A percentile compares a stretch with the other conserved stretches of the same genome.
These are phyloP conservation scores for Porites rus DNA, from an alignment of 92 coral and sea anemone species.

Conservation along the genomic window DNA sequence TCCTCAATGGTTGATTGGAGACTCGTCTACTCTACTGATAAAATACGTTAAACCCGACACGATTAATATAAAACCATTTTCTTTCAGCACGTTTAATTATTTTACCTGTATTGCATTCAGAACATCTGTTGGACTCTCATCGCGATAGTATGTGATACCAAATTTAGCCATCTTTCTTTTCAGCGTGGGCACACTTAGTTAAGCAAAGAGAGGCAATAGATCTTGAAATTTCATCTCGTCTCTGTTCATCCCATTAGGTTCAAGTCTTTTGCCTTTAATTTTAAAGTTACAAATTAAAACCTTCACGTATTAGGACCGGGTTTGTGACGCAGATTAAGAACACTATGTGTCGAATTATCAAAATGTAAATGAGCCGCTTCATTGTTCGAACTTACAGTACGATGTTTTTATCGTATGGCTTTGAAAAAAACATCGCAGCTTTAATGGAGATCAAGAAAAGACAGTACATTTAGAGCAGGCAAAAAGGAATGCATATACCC, in stretches of 20 bases:
- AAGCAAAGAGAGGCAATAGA: neutral
- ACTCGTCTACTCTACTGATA: neutral
- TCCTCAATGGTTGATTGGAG: neutral
- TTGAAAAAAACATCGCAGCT: no score
- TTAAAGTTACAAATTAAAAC: neutral
- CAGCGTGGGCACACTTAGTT: constrained; percentile 26
- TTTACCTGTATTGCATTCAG: neutral
- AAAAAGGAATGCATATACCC: no score
- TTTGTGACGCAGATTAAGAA: no score
- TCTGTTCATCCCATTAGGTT: neutral
- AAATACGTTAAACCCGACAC: neutral
- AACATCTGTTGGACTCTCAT: neutral
- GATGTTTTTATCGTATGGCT: no score
- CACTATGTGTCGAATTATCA: no score
- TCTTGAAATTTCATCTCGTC: neutral
- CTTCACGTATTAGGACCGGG: no score
- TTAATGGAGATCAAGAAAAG: no score
- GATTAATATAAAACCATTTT: neutral
- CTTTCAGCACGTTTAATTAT: constrained; percentile 24
- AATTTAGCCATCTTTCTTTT: constrained; percentile 37
- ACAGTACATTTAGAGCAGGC: no score
- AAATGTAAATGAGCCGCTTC: no score
- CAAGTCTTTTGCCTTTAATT: neutral
- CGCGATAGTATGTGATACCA: constrained; percentile 38
- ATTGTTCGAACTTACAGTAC: no score